Evolutionary conservation across 2,797 vertebrate genomes (phyloP).

Genomic region (Octomys mimax): DNA sequence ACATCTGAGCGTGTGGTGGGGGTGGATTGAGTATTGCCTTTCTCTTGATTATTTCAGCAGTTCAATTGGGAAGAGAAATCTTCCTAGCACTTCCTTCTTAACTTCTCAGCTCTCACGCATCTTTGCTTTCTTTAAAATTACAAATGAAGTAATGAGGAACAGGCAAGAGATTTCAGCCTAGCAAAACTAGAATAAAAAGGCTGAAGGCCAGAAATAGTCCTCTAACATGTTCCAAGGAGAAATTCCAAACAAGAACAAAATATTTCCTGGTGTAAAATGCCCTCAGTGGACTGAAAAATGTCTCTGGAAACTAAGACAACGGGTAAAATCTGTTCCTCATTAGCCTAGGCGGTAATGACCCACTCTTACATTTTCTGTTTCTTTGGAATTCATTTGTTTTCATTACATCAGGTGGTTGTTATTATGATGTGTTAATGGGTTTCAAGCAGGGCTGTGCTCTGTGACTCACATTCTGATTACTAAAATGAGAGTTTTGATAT

Average conservation of each 20-base stretch:
- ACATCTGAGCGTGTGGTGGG: background rate
- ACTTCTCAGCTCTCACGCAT: background rate
- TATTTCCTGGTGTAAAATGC: constrained; percentile 70
- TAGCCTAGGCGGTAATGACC: constrained; percentile 77
- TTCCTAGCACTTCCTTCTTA: background rate
- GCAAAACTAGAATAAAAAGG: constrained; percentile 65
- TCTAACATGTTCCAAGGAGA: constrained; percentile 66
- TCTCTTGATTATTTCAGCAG: background rate
- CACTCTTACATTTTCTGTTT: constrained; percentile 75
- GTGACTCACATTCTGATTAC: constrained; percentile 74
- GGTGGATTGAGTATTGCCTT: background rate
- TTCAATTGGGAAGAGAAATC: background rate
- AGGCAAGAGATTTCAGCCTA: constrained; percentile 64
- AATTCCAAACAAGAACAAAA: constrained; percentile 77
- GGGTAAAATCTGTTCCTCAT: constrained; percentile 78
- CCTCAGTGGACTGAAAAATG: constrained; percentile 68
- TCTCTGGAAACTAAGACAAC: constrained; percentile 70
- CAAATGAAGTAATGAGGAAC: constrained; percentile 57
- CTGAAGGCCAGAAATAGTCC: constrained; percentile 69
- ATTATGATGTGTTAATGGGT: constrained; percentile 85
- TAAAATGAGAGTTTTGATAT: constrained; percentile 83
- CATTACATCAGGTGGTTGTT: constrained; percentile 84
- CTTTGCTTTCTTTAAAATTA: constrained; percentile 39
- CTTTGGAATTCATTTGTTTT: constrained; percentile 85
- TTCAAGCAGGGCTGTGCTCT: constrained; percentile 81